These are phyloP conservation scores for Pseudotriccus pelzelni DNA, from an alignment of 2,797 vertebrate genomes.

Conservation along the genomic window DNA sequence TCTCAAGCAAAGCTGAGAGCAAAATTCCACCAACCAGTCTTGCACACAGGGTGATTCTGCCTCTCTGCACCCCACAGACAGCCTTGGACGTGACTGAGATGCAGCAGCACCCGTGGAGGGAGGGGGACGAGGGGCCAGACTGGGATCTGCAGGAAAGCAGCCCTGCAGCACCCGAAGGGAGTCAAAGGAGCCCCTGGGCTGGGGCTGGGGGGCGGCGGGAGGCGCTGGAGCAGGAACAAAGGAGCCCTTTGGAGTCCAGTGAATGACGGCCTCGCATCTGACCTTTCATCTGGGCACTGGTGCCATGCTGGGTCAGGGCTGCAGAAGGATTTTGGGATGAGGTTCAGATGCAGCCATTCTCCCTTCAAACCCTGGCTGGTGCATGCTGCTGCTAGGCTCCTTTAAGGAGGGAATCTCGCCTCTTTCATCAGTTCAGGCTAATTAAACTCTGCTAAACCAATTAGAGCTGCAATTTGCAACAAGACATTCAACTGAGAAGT, in stretches of 20 bases:
- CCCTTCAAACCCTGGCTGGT: background rate
- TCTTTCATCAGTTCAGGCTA: constrained; percentile 58
- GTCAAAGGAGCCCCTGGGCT: background rate
- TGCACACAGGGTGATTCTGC: accelerated
- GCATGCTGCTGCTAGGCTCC: background rate
- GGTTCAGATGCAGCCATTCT: background rate
- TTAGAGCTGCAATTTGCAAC: constrained; percentile 63
- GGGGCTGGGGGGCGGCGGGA: background rate
- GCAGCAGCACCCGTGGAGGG: accelerated
- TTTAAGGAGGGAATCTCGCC: constrained; percentile 35
- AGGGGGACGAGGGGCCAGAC: background rate
- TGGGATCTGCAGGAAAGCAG: background rate
- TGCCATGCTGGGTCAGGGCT: background rate
- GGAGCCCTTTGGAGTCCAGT: constrained; percentile 19
- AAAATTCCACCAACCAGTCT: background rate
- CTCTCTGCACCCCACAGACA: background rate
- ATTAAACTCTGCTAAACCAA: constrained; percentile 62
- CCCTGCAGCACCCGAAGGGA: background rate
- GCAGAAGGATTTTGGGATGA: background rate
- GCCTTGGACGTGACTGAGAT: background rate
- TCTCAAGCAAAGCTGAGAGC: background rate
- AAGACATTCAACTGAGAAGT: background rate
- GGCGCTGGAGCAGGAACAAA: background rate
- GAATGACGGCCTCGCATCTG: constrained; percentile 35
- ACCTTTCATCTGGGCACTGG: constrained; percentile 48